These are phyloP conservation scores for Conus betulinus DNA, from an alignment of 1,140 invertebrate species.

Conservation along the genomic window DNA sequence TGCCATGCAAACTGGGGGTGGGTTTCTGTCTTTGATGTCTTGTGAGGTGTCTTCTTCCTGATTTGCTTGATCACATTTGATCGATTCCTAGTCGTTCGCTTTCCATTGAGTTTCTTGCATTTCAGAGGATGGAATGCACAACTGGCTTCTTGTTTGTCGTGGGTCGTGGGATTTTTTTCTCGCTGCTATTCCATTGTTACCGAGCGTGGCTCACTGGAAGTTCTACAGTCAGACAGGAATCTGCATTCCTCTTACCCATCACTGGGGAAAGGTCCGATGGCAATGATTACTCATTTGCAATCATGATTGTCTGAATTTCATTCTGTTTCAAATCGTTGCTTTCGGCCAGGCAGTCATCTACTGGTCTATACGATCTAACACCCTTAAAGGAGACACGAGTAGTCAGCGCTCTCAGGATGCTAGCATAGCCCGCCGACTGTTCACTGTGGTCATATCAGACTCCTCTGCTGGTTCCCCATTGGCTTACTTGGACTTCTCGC, in stretches of 20 bases:
- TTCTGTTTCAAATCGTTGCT: not conserved
- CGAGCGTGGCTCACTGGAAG: not conserved
- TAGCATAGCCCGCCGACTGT: not conserved
- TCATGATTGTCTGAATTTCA: not conserved
- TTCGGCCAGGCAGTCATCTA: not conserved
- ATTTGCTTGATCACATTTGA: not conserved
- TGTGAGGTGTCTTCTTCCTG: not conserved
- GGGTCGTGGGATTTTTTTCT: not conserved
- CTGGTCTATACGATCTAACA: not conserved
- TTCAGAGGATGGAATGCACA: not conserved
- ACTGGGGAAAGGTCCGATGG: not conserved
- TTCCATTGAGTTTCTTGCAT: not conserved
- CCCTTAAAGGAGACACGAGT: not conserved
- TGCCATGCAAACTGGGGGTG: not conserved
- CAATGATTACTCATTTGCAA: not conserved
- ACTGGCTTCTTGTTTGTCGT: not conserved
- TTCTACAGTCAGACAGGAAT: conserved; percentile 5
- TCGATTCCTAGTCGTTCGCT: not conserved
- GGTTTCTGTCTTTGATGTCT: not conserved
- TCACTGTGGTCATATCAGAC: not conserved
- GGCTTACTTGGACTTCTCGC: not conserved
- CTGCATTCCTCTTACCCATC: not conserved
- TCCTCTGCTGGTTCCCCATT: not conserved
- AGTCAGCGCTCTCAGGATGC: conserved; percentile 6
- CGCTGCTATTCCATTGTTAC: not conserved